Conservation (phyloP, 30 jellyfish, hydroid and myxozoan genomes). For the Chironex yamaguchii region DNA sequence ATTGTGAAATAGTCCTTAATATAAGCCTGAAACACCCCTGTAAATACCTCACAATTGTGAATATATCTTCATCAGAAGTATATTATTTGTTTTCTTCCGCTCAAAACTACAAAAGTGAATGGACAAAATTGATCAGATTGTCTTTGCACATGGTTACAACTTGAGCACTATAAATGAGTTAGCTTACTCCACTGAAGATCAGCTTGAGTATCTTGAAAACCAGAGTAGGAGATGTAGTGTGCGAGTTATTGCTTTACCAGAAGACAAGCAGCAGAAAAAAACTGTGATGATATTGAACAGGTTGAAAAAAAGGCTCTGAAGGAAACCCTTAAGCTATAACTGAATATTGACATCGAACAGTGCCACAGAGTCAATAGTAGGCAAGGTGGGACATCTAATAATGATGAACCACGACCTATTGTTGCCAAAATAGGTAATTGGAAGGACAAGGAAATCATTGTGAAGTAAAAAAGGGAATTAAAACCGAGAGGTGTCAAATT, state of each 20-base stretch:
- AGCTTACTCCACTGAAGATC: background rate
- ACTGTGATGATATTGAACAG: conserved; percentile 4
- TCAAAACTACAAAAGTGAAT: background rate
- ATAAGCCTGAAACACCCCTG: no score
- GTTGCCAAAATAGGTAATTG: conserved; percentile 19
- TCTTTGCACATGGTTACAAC: conserved; percentile 19
- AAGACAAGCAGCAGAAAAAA: conserved; percentile 9
- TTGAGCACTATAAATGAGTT: background rate
- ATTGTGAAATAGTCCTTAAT: no score
- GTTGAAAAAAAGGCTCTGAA: conserved; percentile 9
- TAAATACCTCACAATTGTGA: no score
- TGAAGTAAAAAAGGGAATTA: background rate
- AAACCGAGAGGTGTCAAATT: no score
- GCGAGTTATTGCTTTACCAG: conserved; percentile 11
- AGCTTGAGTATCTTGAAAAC: conserved; percentile 28
- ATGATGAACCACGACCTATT: no score
- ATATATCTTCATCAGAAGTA: no score
- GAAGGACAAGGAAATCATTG: conserved; percentile 11
- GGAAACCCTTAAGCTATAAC: conserved; percentile 20
- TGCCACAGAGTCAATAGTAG: no score
- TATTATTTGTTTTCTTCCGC: no score
- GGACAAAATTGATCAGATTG: background rate
- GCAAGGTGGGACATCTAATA: no score
- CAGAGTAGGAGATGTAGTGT: conserved; percentile 14
- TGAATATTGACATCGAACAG: background rate